Base-by-base conservation (phyloP, 2,888 invertebrate species). In the Agriopis leucophaearia region DNA sequence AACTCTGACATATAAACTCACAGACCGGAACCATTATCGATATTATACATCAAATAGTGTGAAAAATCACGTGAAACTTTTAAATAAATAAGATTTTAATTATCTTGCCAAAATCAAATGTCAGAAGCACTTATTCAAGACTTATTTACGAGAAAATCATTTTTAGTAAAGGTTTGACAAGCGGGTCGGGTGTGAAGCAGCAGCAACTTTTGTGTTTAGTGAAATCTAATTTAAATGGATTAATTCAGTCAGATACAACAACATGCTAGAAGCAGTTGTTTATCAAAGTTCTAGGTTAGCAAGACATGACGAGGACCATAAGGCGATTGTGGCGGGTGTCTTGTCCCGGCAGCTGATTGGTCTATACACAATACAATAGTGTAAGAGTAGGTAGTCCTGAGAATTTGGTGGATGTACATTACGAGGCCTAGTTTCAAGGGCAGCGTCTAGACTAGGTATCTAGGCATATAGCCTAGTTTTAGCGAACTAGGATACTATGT, bases 401-500 rank as follows among this genome's bases (percentile, higher is more conserved):
- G 68, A 70, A 76, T 59, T 71, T n/a, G 61, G 44, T 66, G 65
- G 63, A 58, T 72, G 70, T 75, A 56, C 58, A 64, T 57, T 42
- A 60, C 45, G 58, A 61, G 60, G 58, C 59, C 50, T 72, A 73
- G 76, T 68, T 74, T 72, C 85, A 81, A 81, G 83, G 81, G 57
- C 73, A 67, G 81, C 47, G 85, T 85, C 87, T 86, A 86, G 85
- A 86, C 85, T 75, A 56, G 27, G 48, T 60, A 55, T 44, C 45
- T 58, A 58, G 57, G 57, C 13, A 54, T 9, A 54, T 9, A 54
- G 54, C 54, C 38, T 40, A 38, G 54, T 38, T 55, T 18, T 52
- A 52, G 9, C 15, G 36, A 9, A 55, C 18, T 42, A 42, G 55
- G 54, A 61, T 15, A 58, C 44, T 54, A 71, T n/a, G n/a, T n/a